Percentiles rank a stretch among this genome's conserved stretches.
These are phyloP conservation scores for Gorsachius magnificus DNA, from an alignment of 2,797 vertebrate genomes.

Conservation along the genomic window DNA sequence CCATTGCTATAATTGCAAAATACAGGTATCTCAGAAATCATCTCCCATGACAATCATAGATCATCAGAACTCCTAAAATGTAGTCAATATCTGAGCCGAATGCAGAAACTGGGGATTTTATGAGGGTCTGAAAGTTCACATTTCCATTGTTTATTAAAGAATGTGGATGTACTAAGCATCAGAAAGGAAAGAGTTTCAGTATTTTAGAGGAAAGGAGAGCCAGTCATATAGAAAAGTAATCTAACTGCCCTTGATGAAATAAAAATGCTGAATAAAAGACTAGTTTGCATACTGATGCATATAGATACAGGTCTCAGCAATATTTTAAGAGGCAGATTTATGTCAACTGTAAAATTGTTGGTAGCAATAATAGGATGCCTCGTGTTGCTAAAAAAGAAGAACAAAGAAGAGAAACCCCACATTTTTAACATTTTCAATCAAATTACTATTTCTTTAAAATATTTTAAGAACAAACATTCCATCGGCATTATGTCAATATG, in stretches of 20 bases:
- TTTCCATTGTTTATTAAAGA: not conserved
- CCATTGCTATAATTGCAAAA: not conserved
- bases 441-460: conserved; percentile 14
- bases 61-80: not conserved
- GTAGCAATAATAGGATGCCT: not conserved
- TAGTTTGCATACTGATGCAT: not conserved
- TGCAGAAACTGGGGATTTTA: not conserved
- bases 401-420: not conserved
- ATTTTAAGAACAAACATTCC: conserved; percentile 21
- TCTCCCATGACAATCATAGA: not conserved
- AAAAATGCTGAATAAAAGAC: not conserved
- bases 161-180: not conserved
- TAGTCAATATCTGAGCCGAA: not conserved
- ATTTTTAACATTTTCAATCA: conserved; percentile 1
- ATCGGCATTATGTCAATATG: not conserved
- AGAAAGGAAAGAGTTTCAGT: not conserved
- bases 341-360: not conserved
- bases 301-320: not conserved
- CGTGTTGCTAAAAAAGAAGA: not conserved
- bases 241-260: not conserved
- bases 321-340: not conserved
- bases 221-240: not conserved
- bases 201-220: not conserved
- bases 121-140: not conserved
- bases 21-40: not conserved